These are phyloP conservation scores for Enteromius fasciolatus DNA, from an alignment of 2,797 vertebrate genomes.

Conservation along the genomic window DNA sequence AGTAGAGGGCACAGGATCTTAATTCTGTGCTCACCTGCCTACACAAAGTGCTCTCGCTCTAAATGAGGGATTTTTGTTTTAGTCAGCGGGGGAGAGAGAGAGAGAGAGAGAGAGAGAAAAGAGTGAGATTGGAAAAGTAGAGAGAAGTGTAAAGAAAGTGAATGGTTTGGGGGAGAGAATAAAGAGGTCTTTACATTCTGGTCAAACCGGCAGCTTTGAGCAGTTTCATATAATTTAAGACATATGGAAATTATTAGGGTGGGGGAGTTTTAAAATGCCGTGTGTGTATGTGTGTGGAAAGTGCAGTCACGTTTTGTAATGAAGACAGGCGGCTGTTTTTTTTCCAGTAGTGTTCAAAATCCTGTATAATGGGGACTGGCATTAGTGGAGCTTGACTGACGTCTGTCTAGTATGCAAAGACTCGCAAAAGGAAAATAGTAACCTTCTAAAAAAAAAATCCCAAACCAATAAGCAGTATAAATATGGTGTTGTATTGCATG, in stretches of 20 bases:
- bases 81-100: constrained; percentile 49
- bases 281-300: constrained; percentile 58
- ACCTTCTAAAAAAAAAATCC: constrained; percentile 29
- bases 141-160: constrained; percentile 67
- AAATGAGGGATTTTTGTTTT: constrained; percentile 64
- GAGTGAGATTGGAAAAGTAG: constrained; percentile 48
- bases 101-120: constrained; percentile 38
- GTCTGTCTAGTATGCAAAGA: constrained; percentile 52
- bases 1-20: constrained; percentile 66
- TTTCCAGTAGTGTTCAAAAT: constrained; percentile 61
- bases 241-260: constrained; percentile 81
- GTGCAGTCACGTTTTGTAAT: constrained; percentile 76
- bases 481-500: constrained; percentile 29
- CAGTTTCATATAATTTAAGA: constrained; percentile 82
- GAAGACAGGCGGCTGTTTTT: constrained; percentile 66
- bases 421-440: constrained; percentile 40
- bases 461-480: constrained; percentile 44
- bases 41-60: constrained; percentile 45
- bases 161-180: constrained; percentile 72
- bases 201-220: constrained; percentile 80
- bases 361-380: constrained; percentile 66
- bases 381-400: constrained; percentile 65
- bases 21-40: constrained; percentile 51
- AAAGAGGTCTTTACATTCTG: constrained; percentile 65
- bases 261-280: constrained; percentile 55